These are phyloP conservation scores for Euphonia xanthogaster DNA, from an alignment of 2,797 vertebrate genomes.

Conservation along the genomic window DNA sequence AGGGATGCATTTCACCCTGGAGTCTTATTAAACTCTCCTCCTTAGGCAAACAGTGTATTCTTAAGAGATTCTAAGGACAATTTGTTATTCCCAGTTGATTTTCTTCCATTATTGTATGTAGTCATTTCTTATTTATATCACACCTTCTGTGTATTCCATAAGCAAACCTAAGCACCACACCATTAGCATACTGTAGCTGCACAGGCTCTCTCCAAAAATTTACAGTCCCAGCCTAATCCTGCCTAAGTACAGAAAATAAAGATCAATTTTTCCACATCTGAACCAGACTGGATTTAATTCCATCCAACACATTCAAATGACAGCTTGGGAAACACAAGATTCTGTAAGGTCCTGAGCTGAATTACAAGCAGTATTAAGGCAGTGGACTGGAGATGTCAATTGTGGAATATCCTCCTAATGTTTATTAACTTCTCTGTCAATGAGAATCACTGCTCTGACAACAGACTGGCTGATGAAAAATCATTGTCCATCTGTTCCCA, in stretches of 20 bases:
- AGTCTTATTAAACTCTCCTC: constrained; percentile 21
- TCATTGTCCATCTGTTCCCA: constrained; percentile 3
- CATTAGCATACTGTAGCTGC: neutral
- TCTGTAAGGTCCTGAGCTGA: neutral
- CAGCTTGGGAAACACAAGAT: neutral
- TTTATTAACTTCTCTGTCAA: constrained; percentile 43
- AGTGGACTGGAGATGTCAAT: neutral
- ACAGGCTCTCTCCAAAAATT: constrained; percentile 12
- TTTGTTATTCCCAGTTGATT: neutral
- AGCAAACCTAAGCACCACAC: neutral
- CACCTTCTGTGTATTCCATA: neutral
- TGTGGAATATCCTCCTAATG: constrained; percentile 10
- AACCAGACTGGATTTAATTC: constrained; percentile 1
- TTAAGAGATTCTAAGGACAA: neutral
- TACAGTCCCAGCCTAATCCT: neutral
- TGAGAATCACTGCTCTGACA: neutral
- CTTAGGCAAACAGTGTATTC: constrained; percentile 5
- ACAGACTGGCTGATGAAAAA: neutral
- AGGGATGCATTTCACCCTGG: neutral
- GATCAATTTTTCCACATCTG: constrained; percentile 12
- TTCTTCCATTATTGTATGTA: neutral
- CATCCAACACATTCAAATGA: neutral
- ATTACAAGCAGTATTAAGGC: constrained; percentile 15
- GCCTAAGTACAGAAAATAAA: constrained; percentile 5
- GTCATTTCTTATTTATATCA: neutral